Evolutionary conservation across 2,888 invertebrate genomes (phyloP).

Genomic region (Diloba caeruleocephala): DNA sequence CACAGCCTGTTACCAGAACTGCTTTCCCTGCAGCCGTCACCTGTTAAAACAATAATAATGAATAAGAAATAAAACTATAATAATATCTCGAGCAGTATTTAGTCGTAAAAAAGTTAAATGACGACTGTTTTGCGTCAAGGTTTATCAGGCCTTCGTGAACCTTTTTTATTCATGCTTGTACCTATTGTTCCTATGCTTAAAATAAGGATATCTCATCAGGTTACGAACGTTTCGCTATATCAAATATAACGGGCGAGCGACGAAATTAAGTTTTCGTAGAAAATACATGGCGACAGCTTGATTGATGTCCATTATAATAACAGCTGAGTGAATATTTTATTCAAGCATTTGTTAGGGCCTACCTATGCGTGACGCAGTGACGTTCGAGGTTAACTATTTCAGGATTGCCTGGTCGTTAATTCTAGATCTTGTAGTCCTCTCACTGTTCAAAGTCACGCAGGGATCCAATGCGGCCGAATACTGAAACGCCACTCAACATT

Average conservation of each 20-base stretch:
- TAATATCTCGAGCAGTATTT: background rate
- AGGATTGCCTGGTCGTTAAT: constrained; percentile 76
- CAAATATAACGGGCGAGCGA: constrained; percentile 65
- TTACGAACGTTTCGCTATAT: constrained; percentile 59
- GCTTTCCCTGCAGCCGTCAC: constrained; percentile 95
- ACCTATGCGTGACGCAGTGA: constrained; percentile 77
- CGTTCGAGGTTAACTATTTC: constrained; percentile 80
- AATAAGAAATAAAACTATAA: constrained; percentile 33
- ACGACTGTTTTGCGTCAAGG: no score
- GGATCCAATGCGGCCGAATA: no score
- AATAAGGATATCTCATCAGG: constrained; percentile 61
- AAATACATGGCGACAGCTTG: constrained; percentile 81
- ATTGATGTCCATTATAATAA: constrained; percentile 83
- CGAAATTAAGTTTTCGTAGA: constrained; percentile 80
- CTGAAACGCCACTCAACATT: no score
- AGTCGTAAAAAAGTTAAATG: no score
- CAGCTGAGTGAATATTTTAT: constrained; percentile 82
- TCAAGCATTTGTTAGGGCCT: constrained; percentile 68
- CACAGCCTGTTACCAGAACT: constrained; percentile 95
- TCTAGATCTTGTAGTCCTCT: constrained; percentile 75
- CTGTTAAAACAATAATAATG: no score
- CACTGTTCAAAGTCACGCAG: constrained; percentile 73
- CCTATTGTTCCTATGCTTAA: constrained; percentile 53
- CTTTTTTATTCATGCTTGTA: constrained; percentile 44
- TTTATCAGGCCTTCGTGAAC: constrained; percentile 31